Evolutionary conservation across 2,797 vertebrate species (phyloP), one percentile per base, ranked within the genome.

Genomic region (Galaxias olidus): DNA sequence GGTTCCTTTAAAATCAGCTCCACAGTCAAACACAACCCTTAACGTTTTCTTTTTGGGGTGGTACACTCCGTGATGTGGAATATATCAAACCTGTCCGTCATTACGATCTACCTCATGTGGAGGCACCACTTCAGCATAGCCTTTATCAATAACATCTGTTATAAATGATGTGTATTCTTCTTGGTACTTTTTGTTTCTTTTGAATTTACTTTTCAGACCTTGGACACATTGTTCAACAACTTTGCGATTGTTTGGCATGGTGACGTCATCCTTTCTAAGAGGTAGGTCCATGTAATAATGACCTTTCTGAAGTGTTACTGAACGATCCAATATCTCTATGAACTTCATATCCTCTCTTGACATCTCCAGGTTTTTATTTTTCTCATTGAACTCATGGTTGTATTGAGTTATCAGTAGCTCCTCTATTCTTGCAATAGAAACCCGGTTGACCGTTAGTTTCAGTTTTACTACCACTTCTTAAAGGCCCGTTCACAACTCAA

Each of bases 271-370:
- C 1, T 20, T 63, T 18, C 19, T 73, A 12, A 64, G 68, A 9
- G 59, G 61, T 5, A 73, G n/a, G 4, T 52, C 55, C 13, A 67
- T 15, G 45, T 17, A 51, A 18, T 54, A 72, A 47, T 63, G 55
- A 4, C 50, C 18, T 13, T 59, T 49, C 6, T 20, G 4, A 10
- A 63, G 70, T 40, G 46, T n/a, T 2, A 46, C 59, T 8, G 70
- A 66, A 1, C 46, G 1, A 14, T 49, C 8, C 7, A 59, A 7
- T 4, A 43, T 48, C 43, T 61, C 8, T 41, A 58, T 41, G 9
- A 67, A 67, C 47, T 14, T 51, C 9, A 14, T 15, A 9, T 75
- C 50, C n/a, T n/a, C 58, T 17, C 51, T 66, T 45, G 40, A 74
- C 10, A 41, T 43, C 9, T 59, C 18, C 48, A 65, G 11, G 0